phyloP scores from a whole-genome alignment of 2,888 invertebrate genomes.

The Athrips mouffetella region DNA sequence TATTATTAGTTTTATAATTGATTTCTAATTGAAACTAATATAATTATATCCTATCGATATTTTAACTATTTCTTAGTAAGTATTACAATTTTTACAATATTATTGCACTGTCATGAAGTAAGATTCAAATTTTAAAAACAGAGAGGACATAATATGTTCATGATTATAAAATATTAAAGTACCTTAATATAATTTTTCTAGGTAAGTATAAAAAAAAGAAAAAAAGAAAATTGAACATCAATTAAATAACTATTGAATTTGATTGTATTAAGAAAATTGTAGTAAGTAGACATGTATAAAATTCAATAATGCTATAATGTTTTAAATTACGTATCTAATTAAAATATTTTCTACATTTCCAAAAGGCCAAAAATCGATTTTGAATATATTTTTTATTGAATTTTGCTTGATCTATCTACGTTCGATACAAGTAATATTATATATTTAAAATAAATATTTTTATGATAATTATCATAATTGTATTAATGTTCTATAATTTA shows the following conservation, averaged over 20 bases:
- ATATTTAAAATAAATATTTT: not conserved
- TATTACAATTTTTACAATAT: not conserved
- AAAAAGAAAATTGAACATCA: not conserved
- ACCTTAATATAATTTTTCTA: not conserved
- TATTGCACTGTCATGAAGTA: not conserved
- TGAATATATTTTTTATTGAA: not conserved
- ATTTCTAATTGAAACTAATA: not conserved
- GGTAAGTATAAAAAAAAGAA: not conserved
- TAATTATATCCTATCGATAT: no score
- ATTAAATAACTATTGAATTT: no score
- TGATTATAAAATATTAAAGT: no score
- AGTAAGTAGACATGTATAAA: no score
- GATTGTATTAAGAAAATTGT: no score
- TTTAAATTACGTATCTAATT: not conserved
- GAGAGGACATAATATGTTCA: no score
- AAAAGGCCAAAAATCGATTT: constrained; percentile 5
- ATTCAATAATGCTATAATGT: not conserved
- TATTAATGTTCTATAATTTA: no score
- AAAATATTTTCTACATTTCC: not conserved
- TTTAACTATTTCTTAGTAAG: no score
- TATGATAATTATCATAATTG: not conserved
- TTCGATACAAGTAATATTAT: not conserved
- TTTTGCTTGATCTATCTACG: constrained; percentile 1
- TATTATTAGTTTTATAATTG: constrained; percentile 7
- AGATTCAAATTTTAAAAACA: not conserved